These are phyloP conservation scores for Palloptera scutellata DNA, from an alignment of 2,888 invertebrate species.

Conservation along the genomic window DNA sequence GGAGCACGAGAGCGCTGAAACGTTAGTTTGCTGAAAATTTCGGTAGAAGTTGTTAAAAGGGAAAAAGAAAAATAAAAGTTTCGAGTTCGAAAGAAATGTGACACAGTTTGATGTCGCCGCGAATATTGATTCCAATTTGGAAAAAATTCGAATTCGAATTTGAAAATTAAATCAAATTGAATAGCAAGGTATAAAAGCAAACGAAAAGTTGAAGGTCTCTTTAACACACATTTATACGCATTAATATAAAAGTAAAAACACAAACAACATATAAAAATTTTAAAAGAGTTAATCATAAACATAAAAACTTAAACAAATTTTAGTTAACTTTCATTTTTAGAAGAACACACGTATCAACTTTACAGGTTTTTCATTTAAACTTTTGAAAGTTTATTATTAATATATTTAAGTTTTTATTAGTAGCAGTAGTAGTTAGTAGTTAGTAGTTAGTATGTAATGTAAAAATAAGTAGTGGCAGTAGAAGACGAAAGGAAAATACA, in stretches of 20 bases:
- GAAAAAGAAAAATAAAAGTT: slow-evolving; percentile 31
- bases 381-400: slow-evolving; percentile 16
- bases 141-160: too few relatives aligned
- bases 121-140: too few relatives aligned
- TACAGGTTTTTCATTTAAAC: slow-evolving; percentile 12
- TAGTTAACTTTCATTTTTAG: not conserved
- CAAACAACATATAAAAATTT: not conserved
- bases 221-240: slow-evolving; percentile 10
- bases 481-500: slow-evolving; percentile 51
- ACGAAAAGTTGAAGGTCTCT: not conserved
- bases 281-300: slow-evolving; percentile 9
- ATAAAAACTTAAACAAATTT: slow-evolving; percentile 10
- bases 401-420: slow-evolving; percentile 22
- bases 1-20: slow-evolving; percentile 28
- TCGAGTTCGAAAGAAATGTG: too few relatives aligned
- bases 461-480: slow-evolving; percentile 28
- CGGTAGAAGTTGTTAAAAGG: slow-evolving; percentile 14
- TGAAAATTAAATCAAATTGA: too few relatives aligned
- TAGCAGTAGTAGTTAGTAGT: slow-evolving; percentile 26
- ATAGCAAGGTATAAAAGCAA: too few relatives aligned
- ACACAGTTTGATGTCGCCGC: not conserved
- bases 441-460: slow-evolving; percentile 21
- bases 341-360: slow-evolving; percentile 10
- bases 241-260: not conserved
- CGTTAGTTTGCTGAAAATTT: too few relatives aligned